Base-by-base conservation (phyloP, 2,888 invertebrate genomes). In the Limnephilus auricula region DNA sequence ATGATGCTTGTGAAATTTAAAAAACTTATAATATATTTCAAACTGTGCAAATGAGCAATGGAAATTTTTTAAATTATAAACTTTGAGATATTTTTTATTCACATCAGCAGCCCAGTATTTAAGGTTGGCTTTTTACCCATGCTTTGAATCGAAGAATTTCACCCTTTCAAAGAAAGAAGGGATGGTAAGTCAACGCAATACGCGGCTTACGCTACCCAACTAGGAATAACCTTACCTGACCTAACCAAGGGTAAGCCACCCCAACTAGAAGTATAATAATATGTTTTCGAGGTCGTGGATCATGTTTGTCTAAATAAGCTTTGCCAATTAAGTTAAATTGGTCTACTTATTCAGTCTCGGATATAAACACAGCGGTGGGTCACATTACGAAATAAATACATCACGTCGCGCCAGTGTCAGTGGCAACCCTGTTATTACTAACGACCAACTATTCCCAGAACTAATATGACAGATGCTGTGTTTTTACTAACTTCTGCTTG, bases 271-370 rank as follows among this genome's bases (percentile, higher is more conserved):
- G 25, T 15, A 45, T 15, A 15, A n/a, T 65, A 65, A 65, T 65
- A 65, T 65, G 2, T 25, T n/a, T 0, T 32, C 15, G 4, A 80
- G 30, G 32, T 2, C 13, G 2, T 32, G 80, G 80, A 15, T 31
- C 32, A 15, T 80, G 31, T 80, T 80, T 32, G 80, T 80, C 80
- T 32, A 80, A 80, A 80, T 80, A 80, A 80, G 80, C 80, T 80
- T 80, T 31, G 32, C 31, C 80, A 80, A 80, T 80, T 80, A 32
- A 80, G 31, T 80, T 13, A 80, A 80, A 80, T 80, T 80, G 80
- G 80, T 18, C 15, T 80, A 80, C 31, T 80, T 80, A 80, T 32
- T 32, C 80, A 31, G 80, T 80, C 80, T 80, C 80, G 80, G 30
- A 80, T 80, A 80, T 32, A 31, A 31, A 80, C 80, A 31, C 80